These are phyloP conservation scores for Meandrina meandrites DNA, from an alignment of 92 coral and sea anemone species.

Conservation along the genomic window DNA sequence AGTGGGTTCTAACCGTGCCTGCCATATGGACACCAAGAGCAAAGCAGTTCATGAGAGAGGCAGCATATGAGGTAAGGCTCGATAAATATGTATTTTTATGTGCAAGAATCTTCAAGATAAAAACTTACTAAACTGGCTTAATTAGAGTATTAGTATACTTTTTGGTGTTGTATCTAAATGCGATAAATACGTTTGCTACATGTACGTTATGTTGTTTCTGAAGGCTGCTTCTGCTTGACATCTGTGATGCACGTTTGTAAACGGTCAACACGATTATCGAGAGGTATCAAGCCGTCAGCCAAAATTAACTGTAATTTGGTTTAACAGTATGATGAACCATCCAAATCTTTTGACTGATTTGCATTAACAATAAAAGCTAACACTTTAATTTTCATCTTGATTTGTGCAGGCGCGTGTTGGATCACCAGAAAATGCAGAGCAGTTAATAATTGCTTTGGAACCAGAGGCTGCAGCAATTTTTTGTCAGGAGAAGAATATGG, in stretches of 20 bases:
- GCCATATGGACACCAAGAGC: constrained; percentile 50
- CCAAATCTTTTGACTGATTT: neutral
- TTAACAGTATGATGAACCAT: neutral
- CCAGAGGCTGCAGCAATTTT: constrained; percentile 4
- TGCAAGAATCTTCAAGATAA: too few relatives aligned
- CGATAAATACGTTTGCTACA: too few relatives aligned
- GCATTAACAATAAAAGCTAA: neutral
- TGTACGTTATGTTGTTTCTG: too few relatives aligned
- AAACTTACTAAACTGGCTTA: too few relatives aligned
- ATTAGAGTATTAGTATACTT: too few relatives aligned
- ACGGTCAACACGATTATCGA: too few relatives aligned
- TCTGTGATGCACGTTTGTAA: too few relatives aligned
- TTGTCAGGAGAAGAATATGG: constrained; percentile 18
- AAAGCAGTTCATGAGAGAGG: constrained; percentile 63
- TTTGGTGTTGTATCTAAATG: too few relatives aligned
- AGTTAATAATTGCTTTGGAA: constrained; percentile 24
- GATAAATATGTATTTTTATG: neutral
- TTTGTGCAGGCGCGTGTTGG: neutral
- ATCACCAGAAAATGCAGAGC: constrained; percentile 10
- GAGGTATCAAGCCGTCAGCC: too few relatives aligned
- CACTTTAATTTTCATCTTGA: neutral
- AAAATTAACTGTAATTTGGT: too few relatives aligned
- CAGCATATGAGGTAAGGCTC: neutral
- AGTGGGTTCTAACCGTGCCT: constrained; percentile 22
- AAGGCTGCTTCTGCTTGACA: too few relatives aligned